Base-by-base conservation (phyloP, 2,797 vertebrate genomes). In the Leucoraja ocellata region DNA sequence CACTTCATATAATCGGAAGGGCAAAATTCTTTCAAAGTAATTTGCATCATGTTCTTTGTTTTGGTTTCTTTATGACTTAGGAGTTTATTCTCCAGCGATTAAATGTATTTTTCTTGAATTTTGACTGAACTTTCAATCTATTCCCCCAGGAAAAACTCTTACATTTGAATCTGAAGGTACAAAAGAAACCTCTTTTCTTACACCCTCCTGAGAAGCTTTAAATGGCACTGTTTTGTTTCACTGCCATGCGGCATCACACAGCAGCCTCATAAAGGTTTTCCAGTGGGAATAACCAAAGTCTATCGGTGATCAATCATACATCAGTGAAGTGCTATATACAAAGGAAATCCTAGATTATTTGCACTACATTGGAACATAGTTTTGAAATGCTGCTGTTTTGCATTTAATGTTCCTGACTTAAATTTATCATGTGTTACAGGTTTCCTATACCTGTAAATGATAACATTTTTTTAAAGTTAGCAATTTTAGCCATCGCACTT, bases 71-170 rank as follows among this genome's bases (percentile, higher is more conserved):
- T 88, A 68, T 88, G n/a, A n/a, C 14, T 32, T 18, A 32, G 65
- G 16, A 65, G 84, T n/a, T 68, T 88, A 88, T 88, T 16, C 84
- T 68, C 63, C 61, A 36, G 84, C 68, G 84, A 32, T 36, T 88
- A 65, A 18, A 21, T 68, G 18, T 46, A 2, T 36, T 68, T 88
- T 65, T 9, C 65, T 28, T 65, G 84, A 18, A 32, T 68, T 88
- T 68, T 68, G 61, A 36, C 18, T 88, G 61, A 4, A 4, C 46
- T 21, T 36, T n/a, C n/a, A 32, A 8, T 65, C n/a, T 32, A 32
- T n/a, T 21, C n/a, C n/a, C 84, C 36, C 7, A 68, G 61, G n/a
- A 63, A 54, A 36, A 74, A 74, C 2, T 92, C 18, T 71, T 65
- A 39, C 63, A 21, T 39, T 16, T 91, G 21, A 91, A 68, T 91